Conservation (phyloP, 2,797 vertebrate species). For the Amblyraja radiata region DNA sequence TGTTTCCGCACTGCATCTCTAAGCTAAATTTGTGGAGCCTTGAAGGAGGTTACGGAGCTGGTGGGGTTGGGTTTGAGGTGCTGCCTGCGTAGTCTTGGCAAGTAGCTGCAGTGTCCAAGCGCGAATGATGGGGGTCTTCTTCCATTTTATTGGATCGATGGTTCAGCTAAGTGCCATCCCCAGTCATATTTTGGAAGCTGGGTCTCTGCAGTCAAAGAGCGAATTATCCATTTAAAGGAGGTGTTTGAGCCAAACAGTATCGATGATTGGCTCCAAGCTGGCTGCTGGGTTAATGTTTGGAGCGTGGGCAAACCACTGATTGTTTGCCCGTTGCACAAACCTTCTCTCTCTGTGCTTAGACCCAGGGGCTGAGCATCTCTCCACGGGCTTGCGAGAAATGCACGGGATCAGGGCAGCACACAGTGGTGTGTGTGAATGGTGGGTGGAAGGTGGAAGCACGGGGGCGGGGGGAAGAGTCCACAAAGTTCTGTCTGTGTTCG, state of each 20-base stretch:
- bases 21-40: too few relatives aligned
- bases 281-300: slow-evolving; percentile 6
- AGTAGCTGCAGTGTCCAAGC: background rate
- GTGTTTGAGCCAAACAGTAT: slow-evolving; percentile 11
- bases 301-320: background rate
- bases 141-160: slow-evolving; percentile 12
- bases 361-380: slow-evolving; percentile 25
- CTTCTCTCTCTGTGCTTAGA: slow-evolving; percentile 21
- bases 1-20: too few relatives aligned
- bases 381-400: background rate
- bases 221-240: slow-evolving; percentile 31
- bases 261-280: slow-evolving; percentile 7
- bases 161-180: slow-evolving; percentile 17
- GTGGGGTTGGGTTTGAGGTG: background rate
- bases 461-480: background rate
- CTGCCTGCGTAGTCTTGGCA: background rate
- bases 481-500: slow-evolving; percentile 23
- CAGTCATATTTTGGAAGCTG: background rate
- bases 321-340: slow-evolving; percentile 22
- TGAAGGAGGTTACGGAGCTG: background rate
- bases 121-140: background rate
- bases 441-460: slow-evolving; percentile 11
- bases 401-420: background rate
- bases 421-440: background rate
- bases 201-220: slow-evolving; percentile 23